Percentiles rank a stretch among this genome's conserved stretches.
phyloP scores from a whole-genome alignment of 1,140 invertebrate species.

The Pseudomyrmex sp. region DNA sequence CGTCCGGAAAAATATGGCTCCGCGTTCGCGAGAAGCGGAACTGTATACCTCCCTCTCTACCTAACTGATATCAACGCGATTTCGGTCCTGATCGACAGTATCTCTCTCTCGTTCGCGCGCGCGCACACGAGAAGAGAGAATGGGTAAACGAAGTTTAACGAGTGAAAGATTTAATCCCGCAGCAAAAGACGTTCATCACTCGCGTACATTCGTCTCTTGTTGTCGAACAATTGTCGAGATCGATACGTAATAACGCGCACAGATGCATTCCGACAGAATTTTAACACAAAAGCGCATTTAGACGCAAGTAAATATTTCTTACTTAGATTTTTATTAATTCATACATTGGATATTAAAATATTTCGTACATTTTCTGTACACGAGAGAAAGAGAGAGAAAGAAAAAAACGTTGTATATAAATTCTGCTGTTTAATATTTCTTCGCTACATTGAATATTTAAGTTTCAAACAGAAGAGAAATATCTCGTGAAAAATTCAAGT shows the following conservation, averaged over 20 bases:
- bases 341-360: neutral
- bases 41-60: conserved; percentile 5
- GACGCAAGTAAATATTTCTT: neutral
- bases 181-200: neutral
- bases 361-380: neutral
- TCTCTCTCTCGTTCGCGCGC: conserved; percentile 3
- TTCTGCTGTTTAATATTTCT: too few relatives aligned
- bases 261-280: neutral
- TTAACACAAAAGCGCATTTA: neutral
- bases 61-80: conserved; percentile 56
- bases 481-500: neutral
- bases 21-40: conserved; percentile 18
- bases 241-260: neutral
- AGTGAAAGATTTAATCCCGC: conserved; percentile 26
- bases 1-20: conserved; percentile 54
- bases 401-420: too few relatives aligned
- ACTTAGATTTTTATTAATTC: neutral
- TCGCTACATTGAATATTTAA: too few relatives aligned
- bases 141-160: conserved; percentile 13
- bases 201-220: conserved; percentile 10
- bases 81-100: conserved; percentile 59
- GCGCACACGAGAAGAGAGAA: neutral
- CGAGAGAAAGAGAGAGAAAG: neutral
- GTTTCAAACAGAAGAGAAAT: neutral
- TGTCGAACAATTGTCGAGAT: neutral